Percentiles rank a stretch among this genome's conserved stretches.
Conservation (phyloP, 1,140 invertebrate genomes). For the Tribolium madens region DNA sequence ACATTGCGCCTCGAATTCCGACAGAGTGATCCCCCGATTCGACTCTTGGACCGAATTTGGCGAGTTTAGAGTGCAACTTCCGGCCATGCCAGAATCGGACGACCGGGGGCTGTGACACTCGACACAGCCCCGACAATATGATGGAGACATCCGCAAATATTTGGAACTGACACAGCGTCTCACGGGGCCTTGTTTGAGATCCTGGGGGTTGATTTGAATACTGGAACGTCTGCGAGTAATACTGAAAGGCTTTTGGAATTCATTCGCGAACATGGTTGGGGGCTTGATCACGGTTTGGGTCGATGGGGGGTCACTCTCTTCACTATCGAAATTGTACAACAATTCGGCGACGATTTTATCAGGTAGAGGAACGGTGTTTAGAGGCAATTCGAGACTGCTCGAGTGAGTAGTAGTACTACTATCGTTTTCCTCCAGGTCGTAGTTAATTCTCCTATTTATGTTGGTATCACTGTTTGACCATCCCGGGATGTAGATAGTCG, state of each 20-base stretch:
- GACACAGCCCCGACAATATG: conserved; percentile 73
- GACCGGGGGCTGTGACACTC: conserved; percentile 75
- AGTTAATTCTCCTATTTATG: conserved; percentile 53
- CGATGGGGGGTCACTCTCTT: conserved; percentile 58
- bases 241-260: conserved; percentile 41
- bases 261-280: conserved; percentile 67
- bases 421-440: conserved; percentile 38
- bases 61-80: conserved; percentile 79
- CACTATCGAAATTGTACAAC: conserved; percentile 64
- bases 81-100: conserved; percentile 86
- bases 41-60: conserved; percentile 68
- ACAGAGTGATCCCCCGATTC: conserved; percentile 63
- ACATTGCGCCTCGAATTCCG: conserved; percentile 78
- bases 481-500: conserved; percentile 69
- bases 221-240: conserved; percentile 59
- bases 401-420: conserved; percentile 66
- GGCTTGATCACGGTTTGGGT: conserved; percentile 67
- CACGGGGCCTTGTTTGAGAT: conserved; percentile 52
- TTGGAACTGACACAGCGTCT: conserved; percentile 68
- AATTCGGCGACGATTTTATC: conserved; percentile 68
- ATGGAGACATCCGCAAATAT: conserved; percentile 64
- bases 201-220: conserved; percentile 58
- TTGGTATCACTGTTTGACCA: conserved; percentile 67
- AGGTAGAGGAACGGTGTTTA: conserved; percentile 66
- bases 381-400: conserved; percentile 69